Evolutionary conservation across 2,797 vertebrate genomes (phyloP), one percentile per base, ranked within the genome.

Genomic region (Galago senegalensis): DNA sequence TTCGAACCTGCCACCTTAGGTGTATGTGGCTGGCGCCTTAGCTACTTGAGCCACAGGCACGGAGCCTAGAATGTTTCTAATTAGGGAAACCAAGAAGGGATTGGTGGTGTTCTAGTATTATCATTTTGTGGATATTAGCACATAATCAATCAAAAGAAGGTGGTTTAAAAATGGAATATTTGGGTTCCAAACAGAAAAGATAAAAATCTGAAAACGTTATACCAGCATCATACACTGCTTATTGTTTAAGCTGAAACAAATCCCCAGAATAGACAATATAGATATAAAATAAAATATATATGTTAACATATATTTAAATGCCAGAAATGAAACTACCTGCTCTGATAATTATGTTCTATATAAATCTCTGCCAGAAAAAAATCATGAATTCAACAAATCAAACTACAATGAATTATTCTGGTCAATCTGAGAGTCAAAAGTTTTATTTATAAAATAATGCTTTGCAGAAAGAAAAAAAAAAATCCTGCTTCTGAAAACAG

Each of bases 341-440:
- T 97, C 79, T 94, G 73, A 93, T 84, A 97, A 97, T n/a, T 8
- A 76, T 96, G 97, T 96, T 91, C 91, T 96, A 93, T 93, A 73
- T 88, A 95, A 98, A 96, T 96, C 77, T 97, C 69, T 97, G 73
- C 76, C 93, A 97, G 84, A 86, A 95, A 93, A 75, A 94, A 97
- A 89, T 87, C 94, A 97, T 84, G 75, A 95, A 98, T 97, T 87
- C 25, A 97, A 96, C 75, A 96, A 93, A 97, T 92, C 43, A 90
- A 87, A 92, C 61, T 96, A 97, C 0, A 29, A 85, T 79, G 95
- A 95, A 90, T 87, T 97, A 93, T 95, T 97, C 61, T 61, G 40
- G 87, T 90, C 58, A 86, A 92, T 21, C 90, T 96, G 80, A 93
- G 89, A 98, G 91, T 96, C 94, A 97, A 95, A 97, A 97, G 69